Conservation (phyloP, 2,888 invertebrate genomes). For the Taphrorychus bicolor region DNA sequence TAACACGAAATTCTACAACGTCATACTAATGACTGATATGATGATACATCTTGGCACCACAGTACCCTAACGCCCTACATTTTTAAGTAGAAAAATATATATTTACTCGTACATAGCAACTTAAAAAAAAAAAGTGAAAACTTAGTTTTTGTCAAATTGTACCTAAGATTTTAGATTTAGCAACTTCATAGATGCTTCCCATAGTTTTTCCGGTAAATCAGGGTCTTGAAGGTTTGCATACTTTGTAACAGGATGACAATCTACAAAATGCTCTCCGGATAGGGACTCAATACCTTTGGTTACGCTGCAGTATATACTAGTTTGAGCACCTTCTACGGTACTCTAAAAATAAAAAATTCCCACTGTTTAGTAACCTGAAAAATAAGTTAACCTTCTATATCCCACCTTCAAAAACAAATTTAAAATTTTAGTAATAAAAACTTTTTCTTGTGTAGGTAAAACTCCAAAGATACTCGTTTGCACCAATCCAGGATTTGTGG, state of each 20-base stretch:
- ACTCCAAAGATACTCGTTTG: constrained; percentile 31
- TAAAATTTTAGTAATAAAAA: not conserved
- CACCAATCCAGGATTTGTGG: constrained; percentile 48
- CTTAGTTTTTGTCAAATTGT: not conserved
- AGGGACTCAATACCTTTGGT: constrained; percentile 49
- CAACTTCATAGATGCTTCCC: constrained; percentile 40
- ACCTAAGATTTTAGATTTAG: not conserved
- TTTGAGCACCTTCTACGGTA: constrained; percentile 53
- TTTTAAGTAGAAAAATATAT: too few relatives aligned
- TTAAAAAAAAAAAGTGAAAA: constrained; percentile 12
- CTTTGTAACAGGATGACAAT: constrained; percentile 46
- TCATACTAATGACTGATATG: too few relatives aligned
- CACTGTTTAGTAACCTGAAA: not conserved
- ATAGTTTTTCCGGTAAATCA: constrained; percentile 38
- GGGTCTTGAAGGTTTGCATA: constrained; percentile 40
- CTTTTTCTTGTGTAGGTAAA: not conserved
- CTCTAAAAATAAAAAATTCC: constrained; percentile 41
- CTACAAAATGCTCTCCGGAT: constrained; percentile 52
- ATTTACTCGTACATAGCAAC: too few relatives aligned
- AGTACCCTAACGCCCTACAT: too few relatives aligned
- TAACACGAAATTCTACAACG: too few relatives aligned
- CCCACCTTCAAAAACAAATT: constrained; percentile 19
- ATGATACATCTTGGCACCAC: too few relatives aligned
- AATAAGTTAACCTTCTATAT: not conserved
- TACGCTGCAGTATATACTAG: constrained; percentile 51